Evolutionary conservation across 2,888 invertebrate species (phyloP).

Genomic region (Linhomoeus sp.): DNA sequence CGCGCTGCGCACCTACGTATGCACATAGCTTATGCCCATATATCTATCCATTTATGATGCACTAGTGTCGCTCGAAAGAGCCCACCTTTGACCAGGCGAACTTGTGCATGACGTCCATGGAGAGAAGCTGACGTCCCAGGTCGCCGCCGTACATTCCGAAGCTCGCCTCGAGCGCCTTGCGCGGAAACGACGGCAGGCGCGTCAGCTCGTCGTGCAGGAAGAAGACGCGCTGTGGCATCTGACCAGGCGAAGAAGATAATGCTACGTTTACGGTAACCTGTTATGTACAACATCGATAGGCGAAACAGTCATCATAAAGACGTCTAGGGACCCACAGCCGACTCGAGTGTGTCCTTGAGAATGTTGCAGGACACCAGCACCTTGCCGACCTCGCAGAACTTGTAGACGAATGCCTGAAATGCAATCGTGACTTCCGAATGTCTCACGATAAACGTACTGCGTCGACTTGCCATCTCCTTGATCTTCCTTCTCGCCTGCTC

Average conservation of each 20-base stretch:
- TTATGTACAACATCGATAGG: no score
- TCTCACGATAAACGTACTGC: no score
- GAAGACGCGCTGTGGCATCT: slow-evolving; percentile 87
- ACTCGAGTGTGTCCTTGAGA: slow-evolving; percentile 29
- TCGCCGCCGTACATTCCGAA: slow-evolving; percentile 56
- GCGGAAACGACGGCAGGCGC: slow-evolving; percentile 90
- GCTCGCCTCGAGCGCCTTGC: slow-evolving; percentile 90
- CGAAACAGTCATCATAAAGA: neutral
- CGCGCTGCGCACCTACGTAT: no score
- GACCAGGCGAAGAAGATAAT: no score
- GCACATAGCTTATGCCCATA: no score
- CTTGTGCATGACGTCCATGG: slow-evolving; percentile 87
- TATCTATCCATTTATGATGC: no score
- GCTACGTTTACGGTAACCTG: no score
- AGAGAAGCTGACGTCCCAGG: slow-evolving; percentile 49
- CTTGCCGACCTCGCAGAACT: slow-evolving; percentile 93
- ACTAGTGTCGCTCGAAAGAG: no score
- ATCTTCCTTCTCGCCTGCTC: slow-evolving; percentile 71
- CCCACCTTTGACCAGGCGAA: slow-evolving; percentile 80
- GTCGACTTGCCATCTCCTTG: slow-evolving; percentile 21
- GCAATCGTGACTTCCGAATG: no score
- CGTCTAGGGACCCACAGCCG: slow-evolving; percentile 13
- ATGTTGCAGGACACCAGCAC: slow-evolving; percentile 35
- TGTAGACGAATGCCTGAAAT: slow-evolving; percentile 52
- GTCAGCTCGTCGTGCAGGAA: slow-evolving; percentile 95